These are phyloP conservation scores for Psilopogon haemacephalus DNA, from an alignment of 2,113 vertebrate species.

Conservation along the genomic window DNA sequence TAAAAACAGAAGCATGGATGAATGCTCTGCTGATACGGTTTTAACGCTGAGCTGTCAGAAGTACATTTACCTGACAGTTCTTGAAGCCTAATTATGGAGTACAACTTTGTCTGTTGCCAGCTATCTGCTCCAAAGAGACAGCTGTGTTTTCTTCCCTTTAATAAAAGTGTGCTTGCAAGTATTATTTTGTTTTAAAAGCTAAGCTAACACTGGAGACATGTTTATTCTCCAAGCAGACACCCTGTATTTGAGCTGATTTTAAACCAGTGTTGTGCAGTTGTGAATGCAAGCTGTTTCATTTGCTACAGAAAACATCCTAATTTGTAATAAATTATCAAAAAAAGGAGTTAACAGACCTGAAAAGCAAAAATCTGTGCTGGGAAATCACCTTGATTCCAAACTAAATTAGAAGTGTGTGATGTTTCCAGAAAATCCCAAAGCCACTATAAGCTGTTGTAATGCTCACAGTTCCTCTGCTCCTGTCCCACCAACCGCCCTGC, in stretches of 20 bases:
- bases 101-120: not conserved
- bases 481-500: not conserved
- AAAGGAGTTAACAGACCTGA: not conserved
- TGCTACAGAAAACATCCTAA: not conserved
- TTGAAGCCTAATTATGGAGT: not conserved
- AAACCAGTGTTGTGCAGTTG: not conserved
- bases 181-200: slow-evolving; percentile 50
- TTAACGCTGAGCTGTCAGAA: not conserved
- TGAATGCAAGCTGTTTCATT: not conserved
- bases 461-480: not conserved
- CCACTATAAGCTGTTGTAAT: not conserved
- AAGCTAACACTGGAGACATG: slow-evolving; percentile 17
- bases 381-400: not conserved
- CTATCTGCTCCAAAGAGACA: slow-evolving; percentile 9
- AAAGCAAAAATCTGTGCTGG: not conserved
- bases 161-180: slow-evolving; percentile 34
- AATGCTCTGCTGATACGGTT: not conserved
- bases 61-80: not conserved
- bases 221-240: slow-evolving; percentile 29
- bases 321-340: slow-evolving; percentile 19
- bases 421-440: not conserved
- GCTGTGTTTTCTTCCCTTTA: not conserved
- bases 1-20: not conserved
- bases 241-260: slow-evolving; percentile 1
- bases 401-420: not conserved